Evolutionary conservation across 2,888 invertebrate genomes (phyloP), one percentile per base, ranked within the genome.

Genomic region (Drosophila suboccidentalis): DNA sequence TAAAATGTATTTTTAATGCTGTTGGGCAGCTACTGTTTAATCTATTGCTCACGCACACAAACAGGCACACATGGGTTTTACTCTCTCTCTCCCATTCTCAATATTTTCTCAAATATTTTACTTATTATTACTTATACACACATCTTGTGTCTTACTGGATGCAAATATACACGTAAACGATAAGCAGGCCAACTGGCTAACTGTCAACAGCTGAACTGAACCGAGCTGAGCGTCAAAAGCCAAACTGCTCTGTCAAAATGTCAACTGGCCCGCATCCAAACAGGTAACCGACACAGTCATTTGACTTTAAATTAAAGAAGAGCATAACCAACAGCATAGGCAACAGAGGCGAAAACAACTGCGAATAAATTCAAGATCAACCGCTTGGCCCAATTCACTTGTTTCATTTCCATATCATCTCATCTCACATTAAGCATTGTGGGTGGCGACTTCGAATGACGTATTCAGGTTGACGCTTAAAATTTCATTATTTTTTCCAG

Each of bases 231-330:
- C 71, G 22, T 38, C 59, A 47, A 29, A 44, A 51, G 43, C 43
- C 61, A 75, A 75, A 66, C 50, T 62, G 55, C 65, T 75, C 41
- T 57, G 44, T 44, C 39, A 41, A 58, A 75, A 57, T 70, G 64
- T 60, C 57, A 69, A 59, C 39, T 55, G 32, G 10, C 2, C 19
- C 17, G 39, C 44, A 55, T 9, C n/a, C 6, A 34, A 2, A 34
- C 17, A 44, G 38, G 19, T 15, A 22, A 34, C 5, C 60, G 57
- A 19, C 63, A 50, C 51, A 50, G 19, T n/a, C 32, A 51, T 60
- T 72, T 72, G 71, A 47, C 72, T 71, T 53, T 22, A 13, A n/a
- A 36, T 34, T 17, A 36, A 44, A 22, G 34, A 49, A 26, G 26
- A 26, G 26, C 26, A 26, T 26, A 26, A 26, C 26, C 26, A 9